Evolutionary conservation across 2,888 invertebrate species (phyloP), one percentile per base, ranked within the genome.

Genomic region (Callyntrura sp.): DNA sequence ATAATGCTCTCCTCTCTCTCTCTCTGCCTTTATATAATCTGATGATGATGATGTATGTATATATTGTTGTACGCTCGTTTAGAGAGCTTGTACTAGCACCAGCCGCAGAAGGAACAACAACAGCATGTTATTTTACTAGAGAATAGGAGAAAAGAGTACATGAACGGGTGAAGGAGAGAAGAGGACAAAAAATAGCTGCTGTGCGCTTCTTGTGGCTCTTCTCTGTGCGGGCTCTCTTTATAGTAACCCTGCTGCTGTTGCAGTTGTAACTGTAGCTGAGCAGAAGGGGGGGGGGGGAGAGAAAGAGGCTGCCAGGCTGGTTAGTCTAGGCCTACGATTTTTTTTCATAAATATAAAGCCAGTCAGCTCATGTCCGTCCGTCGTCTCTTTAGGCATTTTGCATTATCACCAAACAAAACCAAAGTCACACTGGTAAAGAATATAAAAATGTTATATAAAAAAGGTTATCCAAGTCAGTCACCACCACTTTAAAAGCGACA

Each of bases 381-480:
- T 14, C 35, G 35, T 85, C 51, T 51, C 45, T 65, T 60, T 86
- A 70, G 81, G 70, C 70, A 62, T 57, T 85, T 79, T 68, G 68
- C 48, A 79, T 86, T 86, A 79, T 78, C 76, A 23, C 85, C 78
- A 85, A 85, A 86, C 79, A 79, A 86, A 70, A 87, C 81, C 70
- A 87, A 81, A 81, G 81, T 87, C 87, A 87, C 45, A 9, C 45
- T 20, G 48, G 48, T 23, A 48, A 73, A 73, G 12, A 23, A 60
- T 68, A 23, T 62, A 17, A 20, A 60, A 55, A 76, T 57, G 55
- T 76, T 28, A 20, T 83, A 82, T 82, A 48, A 57, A 87, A 87
- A 87, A 87, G 87, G 87, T 87, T 87, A 87, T 87, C 82, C 87
- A 82, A 86, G 86, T 78, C 86, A 86, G 86, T 78, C 76, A 78